Conservation (phyloP, 2,113 vertebrate genomes). For the Pangasianodon hypophthalmus region DNA sequence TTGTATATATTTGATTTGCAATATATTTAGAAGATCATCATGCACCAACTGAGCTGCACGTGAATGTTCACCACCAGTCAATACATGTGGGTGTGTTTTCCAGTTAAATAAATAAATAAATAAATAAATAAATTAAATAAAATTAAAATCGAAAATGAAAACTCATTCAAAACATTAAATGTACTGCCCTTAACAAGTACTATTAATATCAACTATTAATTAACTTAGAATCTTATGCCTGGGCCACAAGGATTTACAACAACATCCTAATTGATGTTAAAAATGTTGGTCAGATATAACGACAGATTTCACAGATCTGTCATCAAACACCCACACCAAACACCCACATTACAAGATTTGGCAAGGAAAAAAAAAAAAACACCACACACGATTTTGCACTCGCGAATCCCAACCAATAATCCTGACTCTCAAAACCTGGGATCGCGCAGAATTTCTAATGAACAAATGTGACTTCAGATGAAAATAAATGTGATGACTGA, state of each 20-base stretch:
- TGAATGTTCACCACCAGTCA: background rate
- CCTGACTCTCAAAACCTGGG: background rate
- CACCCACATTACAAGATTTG: background rate
- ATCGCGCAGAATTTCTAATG: background rate
- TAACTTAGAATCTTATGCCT: background rate
- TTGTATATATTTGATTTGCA: background rate
- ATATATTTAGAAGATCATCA: background rate
- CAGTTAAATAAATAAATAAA: background rate
- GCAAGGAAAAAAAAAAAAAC: background rate
- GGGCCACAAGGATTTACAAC: background rate
- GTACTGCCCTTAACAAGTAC: background rate
- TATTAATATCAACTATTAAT: background rate
- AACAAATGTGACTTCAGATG: background rate
- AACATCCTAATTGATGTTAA: background rate
- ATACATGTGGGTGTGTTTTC: background rate
- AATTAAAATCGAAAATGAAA: no score
- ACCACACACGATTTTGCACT: background rate
- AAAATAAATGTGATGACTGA: background rate
- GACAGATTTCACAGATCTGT: conserved; percentile 9
- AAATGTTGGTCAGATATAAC: background rate
- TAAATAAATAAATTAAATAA: no score
- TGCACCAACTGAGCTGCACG: background rate
- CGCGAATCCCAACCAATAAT: background rate
- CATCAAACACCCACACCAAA: conserved; percentile 2
- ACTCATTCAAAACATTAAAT: no score